A percentile compares a stretch with the other conserved stretches of the same genome.
Evolutionary conservation across 2,888 invertebrate genomes (phyloP).

Genomic region (Pheosia tremula): DNA sequence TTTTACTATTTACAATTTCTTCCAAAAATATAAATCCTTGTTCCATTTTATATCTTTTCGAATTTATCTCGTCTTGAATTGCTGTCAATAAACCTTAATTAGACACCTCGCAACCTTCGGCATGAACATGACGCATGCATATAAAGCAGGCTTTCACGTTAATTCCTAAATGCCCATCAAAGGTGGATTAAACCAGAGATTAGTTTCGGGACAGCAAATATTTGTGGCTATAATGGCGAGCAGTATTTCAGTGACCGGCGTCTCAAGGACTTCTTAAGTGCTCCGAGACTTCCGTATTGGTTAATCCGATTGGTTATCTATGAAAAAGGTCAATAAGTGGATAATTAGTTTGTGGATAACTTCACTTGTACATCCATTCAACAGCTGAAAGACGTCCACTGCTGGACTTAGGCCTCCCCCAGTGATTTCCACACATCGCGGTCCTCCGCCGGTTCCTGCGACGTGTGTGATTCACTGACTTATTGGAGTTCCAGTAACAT

Average conservation of each 20-base stretch:
- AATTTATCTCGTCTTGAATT: conserved; percentile 14
- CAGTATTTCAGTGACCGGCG: conserved; percentile 38
- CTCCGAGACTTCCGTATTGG: conserved; percentile 1
- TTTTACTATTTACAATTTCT: conserved; percentile 2
- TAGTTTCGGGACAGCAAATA: conserved; percentile 48
- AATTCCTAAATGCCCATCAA: conserved; percentile 44
- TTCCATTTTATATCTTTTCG: conserved; percentile 19
- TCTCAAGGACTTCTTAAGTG: conserved; percentile 35
- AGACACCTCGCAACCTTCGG: conserved; percentile 43
- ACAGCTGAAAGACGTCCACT: too few relatives aligned
- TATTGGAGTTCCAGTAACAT: too few relatives aligned
- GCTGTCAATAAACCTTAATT: conserved; percentile 42
- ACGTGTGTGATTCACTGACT: too few relatives aligned
- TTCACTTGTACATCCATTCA: background rate
- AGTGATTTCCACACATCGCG: too few relatives aligned
- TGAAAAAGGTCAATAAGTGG: background rate
- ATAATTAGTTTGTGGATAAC: background rate
- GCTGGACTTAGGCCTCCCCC: too few relatives aligned
- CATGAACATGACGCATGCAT: conserved; percentile 40
- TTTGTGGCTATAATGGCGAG: conserved; percentile 47
- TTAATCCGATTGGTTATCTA: conserved; percentile 1
- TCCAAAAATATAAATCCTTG: conserved; percentile 17
- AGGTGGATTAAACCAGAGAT: conserved; percentile 47
- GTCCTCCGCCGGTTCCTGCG: too few relatives aligned
- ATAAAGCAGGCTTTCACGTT: conserved; percentile 50